Conservation (phyloP, 2,113 vertebrate genomes). For the Mionectes macconnelli region DNA sequence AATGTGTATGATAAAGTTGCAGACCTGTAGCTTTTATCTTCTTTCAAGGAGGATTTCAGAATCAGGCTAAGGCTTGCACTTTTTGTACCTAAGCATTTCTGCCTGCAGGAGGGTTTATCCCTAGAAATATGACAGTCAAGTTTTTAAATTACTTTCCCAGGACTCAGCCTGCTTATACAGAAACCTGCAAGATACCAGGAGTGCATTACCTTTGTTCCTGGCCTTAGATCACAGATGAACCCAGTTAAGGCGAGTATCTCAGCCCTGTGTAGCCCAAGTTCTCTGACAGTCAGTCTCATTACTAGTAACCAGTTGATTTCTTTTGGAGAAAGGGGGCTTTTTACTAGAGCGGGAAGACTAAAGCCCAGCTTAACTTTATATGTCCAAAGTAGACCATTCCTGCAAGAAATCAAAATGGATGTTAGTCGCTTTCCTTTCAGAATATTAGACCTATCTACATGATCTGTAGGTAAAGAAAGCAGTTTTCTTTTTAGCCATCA, state of each 20-base stretch:
- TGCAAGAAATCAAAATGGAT: neutral
- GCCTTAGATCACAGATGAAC: neutral
- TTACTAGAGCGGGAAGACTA: neutral
- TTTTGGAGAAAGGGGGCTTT: neutral
- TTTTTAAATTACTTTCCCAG: neutral
- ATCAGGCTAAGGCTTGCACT: neutral
- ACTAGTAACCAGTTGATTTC: neutral
- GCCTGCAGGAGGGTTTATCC: neutral
- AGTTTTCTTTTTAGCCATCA: neutral
- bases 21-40: neutral
- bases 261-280: neutral
- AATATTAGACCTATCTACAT: neutral
- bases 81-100: neutral
- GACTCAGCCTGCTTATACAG: neutral
- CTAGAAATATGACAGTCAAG: neutral
- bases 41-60: neutral
- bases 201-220: neutral
- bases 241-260: neutral
- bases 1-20: neutral
- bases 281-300: neutral
- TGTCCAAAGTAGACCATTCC: neutral
- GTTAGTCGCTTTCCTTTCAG: neutral
- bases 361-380: neutral
- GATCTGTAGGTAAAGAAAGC: neutral
- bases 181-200: neutral